A percentile compares a stretch with the other conserved stretches of the same genome.
Conservation (phyloP, 2,797 vertebrate species). For the Paramormyrops hopkinsi region DNA sequence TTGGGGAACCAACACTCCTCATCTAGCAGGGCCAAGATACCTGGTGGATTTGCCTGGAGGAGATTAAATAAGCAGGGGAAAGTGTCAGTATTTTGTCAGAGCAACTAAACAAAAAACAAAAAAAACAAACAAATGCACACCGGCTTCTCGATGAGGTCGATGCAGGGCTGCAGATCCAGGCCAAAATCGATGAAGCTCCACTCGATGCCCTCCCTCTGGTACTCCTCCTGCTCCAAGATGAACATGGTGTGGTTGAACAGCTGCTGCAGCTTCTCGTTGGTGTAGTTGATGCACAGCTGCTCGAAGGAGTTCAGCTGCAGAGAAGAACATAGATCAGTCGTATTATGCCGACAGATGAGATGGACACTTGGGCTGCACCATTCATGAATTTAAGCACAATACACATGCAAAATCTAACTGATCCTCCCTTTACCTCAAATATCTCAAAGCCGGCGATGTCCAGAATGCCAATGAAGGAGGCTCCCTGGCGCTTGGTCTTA, state of each 20-base stretch:
- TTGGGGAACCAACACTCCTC: constrained; percentile 85
- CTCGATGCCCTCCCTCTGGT: constrained; percentile 96
- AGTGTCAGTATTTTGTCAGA: not conserved
- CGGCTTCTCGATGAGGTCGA: constrained; percentile 92
- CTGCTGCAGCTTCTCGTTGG: constrained; percentile 97
- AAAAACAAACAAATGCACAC: constrained; percentile 56
- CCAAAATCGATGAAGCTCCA: constrained; percentile 99
- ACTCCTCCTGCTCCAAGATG: constrained; percentile 97
- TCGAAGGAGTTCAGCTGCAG: constrained; percentile 91
- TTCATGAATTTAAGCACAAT: not conserved
- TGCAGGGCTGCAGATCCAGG: constrained; percentile 94
- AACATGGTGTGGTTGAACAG: constrained; percentile 99
- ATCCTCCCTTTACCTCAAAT: constrained; percentile 67
- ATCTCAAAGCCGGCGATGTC: constrained; percentile 85
- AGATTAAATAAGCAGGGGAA: not conserved
- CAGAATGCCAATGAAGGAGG: constrained; percentile 80
- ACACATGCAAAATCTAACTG: not conserved
- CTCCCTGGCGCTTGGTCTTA: constrained; percentile 79
- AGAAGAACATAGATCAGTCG: not conserved
- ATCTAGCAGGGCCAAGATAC: constrained; percentile 73
- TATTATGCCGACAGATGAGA: too few species aligned
- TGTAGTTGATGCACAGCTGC: constrained; percentile 97
- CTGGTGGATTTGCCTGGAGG: constrained; percentile 69
- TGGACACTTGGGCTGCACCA: not conserved
- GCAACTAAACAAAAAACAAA: not conserved